Conservation (phyloP, 2,888 invertebrate species). For the Melolontha melolontha region DNA sequence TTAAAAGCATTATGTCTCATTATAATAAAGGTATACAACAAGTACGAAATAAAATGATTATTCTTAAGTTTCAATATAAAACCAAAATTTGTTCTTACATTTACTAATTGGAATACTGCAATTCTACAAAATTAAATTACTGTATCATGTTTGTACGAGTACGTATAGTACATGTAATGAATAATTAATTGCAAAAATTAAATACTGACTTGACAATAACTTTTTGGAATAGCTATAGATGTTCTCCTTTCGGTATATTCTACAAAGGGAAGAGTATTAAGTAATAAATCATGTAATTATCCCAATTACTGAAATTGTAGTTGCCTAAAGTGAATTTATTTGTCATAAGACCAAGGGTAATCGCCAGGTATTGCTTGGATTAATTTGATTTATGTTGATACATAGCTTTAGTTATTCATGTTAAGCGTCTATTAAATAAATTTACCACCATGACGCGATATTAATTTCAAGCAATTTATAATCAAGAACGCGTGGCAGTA, state of each 20-base stretch:
- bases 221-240: not conserved
- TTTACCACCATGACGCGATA: constrained; percentile 2
- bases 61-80: no score
- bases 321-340: constrained; percentile 36
- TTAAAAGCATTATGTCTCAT: no score
- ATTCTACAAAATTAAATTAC: no score
- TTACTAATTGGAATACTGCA: no score
- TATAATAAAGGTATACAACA: no score
- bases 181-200: no score
- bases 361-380: constrained; percentile 36
- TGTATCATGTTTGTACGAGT: no score
- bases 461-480: constrained; percentile 1
- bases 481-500: not conserved
- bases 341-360: constrained; percentile 24
- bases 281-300: constrained; percentile 39
- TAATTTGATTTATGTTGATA: constrained; percentile 35
- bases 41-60: no score
- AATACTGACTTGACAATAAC: no score
- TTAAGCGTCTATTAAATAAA: constrained; percentile 21
- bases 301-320: constrained; percentile 34
- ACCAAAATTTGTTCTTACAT: no score
- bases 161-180: no score
- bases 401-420: constrained; percentile 17
- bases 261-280: constrained; percentile 18
- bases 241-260: constrained; percentile 12